These are phyloP conservation scores for Pilophorus perplexus DNA, from an alignment of 2,888 invertebrate species.

Conservation along the genomic window DNA sequence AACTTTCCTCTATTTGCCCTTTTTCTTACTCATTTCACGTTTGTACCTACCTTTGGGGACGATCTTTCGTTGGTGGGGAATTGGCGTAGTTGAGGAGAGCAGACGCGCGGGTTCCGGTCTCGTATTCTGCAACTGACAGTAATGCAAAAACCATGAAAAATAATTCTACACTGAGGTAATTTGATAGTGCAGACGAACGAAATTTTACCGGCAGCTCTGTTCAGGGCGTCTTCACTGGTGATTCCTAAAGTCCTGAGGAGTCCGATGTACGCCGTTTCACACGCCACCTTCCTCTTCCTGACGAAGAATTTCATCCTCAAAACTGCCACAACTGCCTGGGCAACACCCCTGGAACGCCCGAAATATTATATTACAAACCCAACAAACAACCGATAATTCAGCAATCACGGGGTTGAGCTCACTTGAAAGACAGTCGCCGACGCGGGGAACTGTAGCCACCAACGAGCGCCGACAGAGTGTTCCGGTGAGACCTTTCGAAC, in stretches of 20 bases:
- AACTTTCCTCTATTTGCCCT: too few relatives aligned
- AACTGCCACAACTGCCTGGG: constrained; percentile 60
- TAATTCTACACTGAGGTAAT: not conserved
- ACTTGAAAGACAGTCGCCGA: not conserved
- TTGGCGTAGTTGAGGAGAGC: not conserved
- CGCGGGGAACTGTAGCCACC: too few relatives aligned
- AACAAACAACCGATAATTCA: too few relatives aligned
- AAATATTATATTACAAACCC: not conserved
- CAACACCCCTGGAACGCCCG: constrained; percentile 56
- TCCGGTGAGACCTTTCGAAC: constrained; percentile 58
- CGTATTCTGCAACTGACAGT: constrained; percentile 2
- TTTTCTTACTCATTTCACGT: too few relatives aligned
- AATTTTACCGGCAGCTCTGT: too few relatives aligned
- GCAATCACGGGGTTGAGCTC: too few relatives aligned
- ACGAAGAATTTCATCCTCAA: constrained; percentile 66
- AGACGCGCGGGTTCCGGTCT: not conserved
- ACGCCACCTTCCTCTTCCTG: constrained; percentile 47
- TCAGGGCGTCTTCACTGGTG: constrained; percentile 15
- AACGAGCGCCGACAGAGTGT: constrained; percentile 52
- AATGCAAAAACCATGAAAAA: too few relatives aligned
- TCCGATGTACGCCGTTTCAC: constrained; percentile 23
- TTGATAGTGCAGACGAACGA: not conserved
- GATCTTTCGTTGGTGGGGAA: constrained; percentile 27
- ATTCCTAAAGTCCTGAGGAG: constrained; percentile 21
- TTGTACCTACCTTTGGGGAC: not conserved